phyloP scores from a whole-genome alignment of 2,888 invertebrate genomes.

The Diarsia rubi region DNA sequence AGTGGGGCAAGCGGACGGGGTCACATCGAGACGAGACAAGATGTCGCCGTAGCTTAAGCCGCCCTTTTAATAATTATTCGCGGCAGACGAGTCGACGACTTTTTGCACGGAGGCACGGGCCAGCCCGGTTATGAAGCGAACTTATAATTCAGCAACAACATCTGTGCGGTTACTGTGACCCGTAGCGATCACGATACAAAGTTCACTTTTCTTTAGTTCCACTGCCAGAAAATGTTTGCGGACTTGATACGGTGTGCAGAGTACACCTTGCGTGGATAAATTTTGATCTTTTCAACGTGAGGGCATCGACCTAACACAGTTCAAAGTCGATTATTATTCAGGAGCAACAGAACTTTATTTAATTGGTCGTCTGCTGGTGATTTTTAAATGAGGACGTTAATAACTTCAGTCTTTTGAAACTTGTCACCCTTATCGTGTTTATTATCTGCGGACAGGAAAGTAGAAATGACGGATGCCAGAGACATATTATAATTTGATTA shows the following conservation, averaged over 20 bases:
- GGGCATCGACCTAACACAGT: conserved; percentile 69
- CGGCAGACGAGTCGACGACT: conserved; percentile 82
- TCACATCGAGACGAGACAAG: conserved; percentile 79
- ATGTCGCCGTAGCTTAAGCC: conserved; percentile 82
- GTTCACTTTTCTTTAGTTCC: conserved; percentile 63
- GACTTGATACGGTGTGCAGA: conserved; percentile 64
- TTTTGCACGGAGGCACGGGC: conserved; percentile 77
- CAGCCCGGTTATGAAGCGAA: conserved; percentile 72
- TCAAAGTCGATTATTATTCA: conserved; percentile 60
- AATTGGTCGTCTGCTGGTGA: neutral
- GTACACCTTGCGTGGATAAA: conserved; percentile 73
- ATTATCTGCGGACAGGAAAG: neutral
- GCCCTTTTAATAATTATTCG: conserved; percentile 84
- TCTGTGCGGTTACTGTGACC: conserved; percentile 58
- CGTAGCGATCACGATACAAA: conserved; percentile 65
- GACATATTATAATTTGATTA: neutral
- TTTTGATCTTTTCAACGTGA: conserved; percentile 68
- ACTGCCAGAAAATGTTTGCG: conserved; percentile 48
- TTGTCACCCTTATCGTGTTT: neutral
- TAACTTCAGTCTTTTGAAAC: neutral
- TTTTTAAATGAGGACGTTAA: neutral
- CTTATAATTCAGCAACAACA: conserved; percentile 66
- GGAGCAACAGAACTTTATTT: conserved; percentile 41
- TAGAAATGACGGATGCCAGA: neutral
- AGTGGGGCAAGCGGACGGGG: conserved; percentile 61